phyloP scores from a whole-genome alignment of 2,888 invertebrate genomes.

The Allacma fusca region DNA sequence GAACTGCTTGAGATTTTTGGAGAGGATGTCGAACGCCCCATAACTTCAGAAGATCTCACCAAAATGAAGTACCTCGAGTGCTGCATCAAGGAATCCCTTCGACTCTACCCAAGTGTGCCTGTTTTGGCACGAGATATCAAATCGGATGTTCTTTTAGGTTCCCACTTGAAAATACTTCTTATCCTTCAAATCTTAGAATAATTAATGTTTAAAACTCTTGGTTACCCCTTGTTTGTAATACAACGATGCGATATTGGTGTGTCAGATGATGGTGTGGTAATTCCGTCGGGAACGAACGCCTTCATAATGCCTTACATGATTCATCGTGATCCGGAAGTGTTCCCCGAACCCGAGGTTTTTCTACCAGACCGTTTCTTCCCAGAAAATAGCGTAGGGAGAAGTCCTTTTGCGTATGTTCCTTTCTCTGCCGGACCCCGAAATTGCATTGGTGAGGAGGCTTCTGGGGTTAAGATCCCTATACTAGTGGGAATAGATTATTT shows the following conservation, averaged over 20 bases:
- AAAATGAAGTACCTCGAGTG: conserved; percentile 64
- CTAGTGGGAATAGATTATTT: no score
- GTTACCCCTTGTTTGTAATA: no score
- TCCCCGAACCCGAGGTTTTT: conserved; percentile 44
- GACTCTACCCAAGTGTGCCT: conserved; percentile 65
- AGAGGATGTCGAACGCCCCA: conserved; percentile 63
- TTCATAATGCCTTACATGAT: conserved; percentile 39
- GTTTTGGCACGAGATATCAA: conserved; percentile 63
- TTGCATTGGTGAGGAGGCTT: conserved; percentile 42
- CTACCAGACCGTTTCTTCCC: conserved; percentile 44
- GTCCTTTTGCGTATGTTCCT: conserved; percentile 45
- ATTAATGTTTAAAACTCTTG: no score
- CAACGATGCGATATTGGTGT: no score
- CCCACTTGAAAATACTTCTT: not conserved
- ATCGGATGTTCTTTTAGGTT: conserved; percentile 62
- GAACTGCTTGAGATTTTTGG: conserved; percentile 67
- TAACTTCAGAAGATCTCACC: conserved; percentile 65
- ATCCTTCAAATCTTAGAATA: no score
- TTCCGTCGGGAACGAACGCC: conserved; percentile 32
- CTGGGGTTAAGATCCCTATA: not conserved
- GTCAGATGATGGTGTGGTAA: conserved; percentile 23
- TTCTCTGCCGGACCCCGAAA: conserved; percentile 48
- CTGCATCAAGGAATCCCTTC: conserved; percentile 65
- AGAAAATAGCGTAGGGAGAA: conserved; percentile 34
- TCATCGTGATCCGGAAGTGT: conserved; percentile 42